Percentiles rank a stretch among this genome's conserved stretches.
Evolutionary conservation across 2,888 invertebrate species (phyloP).

Genomic region (Xylophagus ater): DNA sequence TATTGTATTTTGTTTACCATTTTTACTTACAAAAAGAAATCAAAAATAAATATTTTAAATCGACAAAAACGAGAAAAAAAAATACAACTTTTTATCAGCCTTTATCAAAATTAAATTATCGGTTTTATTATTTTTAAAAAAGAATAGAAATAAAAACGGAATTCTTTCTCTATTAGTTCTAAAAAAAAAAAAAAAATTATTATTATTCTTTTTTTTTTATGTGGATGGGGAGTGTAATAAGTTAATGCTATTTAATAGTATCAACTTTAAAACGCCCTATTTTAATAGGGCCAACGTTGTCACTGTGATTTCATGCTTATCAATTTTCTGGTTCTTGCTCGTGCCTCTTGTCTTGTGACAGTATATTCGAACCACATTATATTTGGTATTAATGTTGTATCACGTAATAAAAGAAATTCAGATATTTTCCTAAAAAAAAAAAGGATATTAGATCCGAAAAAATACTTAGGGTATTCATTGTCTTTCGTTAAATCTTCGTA

Average conservation of each 20-base stretch:
- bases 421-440: constrained; percentile 57
- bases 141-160: no score
- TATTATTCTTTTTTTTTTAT: no score
- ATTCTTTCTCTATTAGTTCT: no score
- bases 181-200: no score
- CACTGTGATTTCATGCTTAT: constrained; percentile 74
- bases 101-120: background rate
- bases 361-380: constrained; percentile 91
- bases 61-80: no score
- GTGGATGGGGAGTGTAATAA: constrained; percentile 3
- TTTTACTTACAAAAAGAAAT: no score
- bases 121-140: background rate
- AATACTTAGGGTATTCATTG: no score
- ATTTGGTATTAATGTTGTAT: constrained; percentile 84
- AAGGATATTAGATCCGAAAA: no score
- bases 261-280: constrained; percentile 8
- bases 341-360: constrained; percentile 70
- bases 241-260: constrained; percentile 6
- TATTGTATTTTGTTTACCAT: no score
- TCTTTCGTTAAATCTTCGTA: no score
- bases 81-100: constrained; percentile 1
- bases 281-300: constrained; percentile 42
- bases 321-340: constrained; percentile 66
- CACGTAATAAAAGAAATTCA: constrained; percentile 74
- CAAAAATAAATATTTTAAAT: no score